Conservation (phyloP, 2,888 invertebrate genomes). For the Timandra comae region DNA sequence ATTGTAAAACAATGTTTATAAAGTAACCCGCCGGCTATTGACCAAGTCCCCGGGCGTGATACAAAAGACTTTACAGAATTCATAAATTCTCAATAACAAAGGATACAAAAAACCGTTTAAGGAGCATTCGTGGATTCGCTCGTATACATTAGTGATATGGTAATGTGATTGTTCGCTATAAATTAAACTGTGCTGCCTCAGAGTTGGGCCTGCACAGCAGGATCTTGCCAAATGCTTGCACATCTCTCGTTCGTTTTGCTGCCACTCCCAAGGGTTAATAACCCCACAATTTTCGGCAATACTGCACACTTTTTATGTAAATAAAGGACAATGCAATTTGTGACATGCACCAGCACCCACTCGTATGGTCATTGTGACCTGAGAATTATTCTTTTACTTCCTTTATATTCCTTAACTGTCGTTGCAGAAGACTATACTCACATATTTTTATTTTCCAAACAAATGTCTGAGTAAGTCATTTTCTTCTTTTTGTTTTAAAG, state of each 20-base stretch:
- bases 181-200: conserved; percentile 57
- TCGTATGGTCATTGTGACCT: conserved; percentile 17
- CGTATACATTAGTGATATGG: conserved; percentile 73
- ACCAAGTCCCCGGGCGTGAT: conserved; percentile 50
- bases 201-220: conserved; percentile 56
- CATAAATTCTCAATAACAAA: conserved; percentile 71
- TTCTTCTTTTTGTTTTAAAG: too few species aligned
- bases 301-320: conserved; percentile 37
- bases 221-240: conserved; percentile 51
- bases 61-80: conserved; percentile 58
- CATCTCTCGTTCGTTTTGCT: conserved; percentile 22
- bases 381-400: conserved; percentile 22
- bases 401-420: conserved; percentile 22
- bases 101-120: conserved; percentile 70
- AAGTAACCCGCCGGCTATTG: conserved; percentile 37
- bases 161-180: conserved; percentile 74
- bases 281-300: conserved; percentile 56
- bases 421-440: conserved; percentile 13
- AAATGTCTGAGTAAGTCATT: too few species aligned
- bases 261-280: conserved; percentile 49
- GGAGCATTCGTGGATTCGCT: conserved; percentile 62
- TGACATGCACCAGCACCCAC: conserved; percentile 24
- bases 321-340: conserved; percentile 27
- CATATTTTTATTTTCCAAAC: conserved; percentile 20
- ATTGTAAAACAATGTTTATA: conserved; percentile 58